phyloP scores from a whole-genome alignment of 2,888 invertebrate species.

The Dolichomitus sp. region DNA sequence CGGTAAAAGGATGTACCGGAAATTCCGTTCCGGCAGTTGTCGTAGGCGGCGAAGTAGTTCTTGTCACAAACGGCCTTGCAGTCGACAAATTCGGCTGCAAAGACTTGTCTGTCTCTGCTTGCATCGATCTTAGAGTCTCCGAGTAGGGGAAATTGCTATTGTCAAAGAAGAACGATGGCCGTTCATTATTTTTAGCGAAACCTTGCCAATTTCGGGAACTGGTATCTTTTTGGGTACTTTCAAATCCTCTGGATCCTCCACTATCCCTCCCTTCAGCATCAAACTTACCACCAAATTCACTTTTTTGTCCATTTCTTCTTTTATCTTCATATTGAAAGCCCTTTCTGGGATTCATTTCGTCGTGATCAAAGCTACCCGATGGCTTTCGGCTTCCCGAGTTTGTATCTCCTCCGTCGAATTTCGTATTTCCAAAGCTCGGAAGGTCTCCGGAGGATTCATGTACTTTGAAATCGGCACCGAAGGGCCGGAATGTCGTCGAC shows the following conservation, averaged over 20 bases:
- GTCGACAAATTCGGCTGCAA: constrained; percentile 1
- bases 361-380: background rate
- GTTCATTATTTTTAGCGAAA: constrained; percentile 31
- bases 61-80: background rate
- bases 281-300: constrained; percentile 8
- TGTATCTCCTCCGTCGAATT: background rate
- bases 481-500: constrained; percentile 38
- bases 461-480: constrained; percentile 34
- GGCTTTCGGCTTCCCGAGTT: constrained; percentile 11
- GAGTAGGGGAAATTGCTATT: constrained; percentile 74
- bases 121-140: constrained; percentile 73
- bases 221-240: constrained; percentile 13
- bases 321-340: constrained; percentile 20
- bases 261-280: constrained; percentile 1
- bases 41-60: constrained; percentile 37
- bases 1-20: constrained; percentile 74
- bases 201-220: constrained; percentile 20
- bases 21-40: constrained; percentile 64
- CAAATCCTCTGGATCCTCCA: background rate
- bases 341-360: constrained; percentile 1
- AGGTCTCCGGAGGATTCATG: constrained; percentile 27
- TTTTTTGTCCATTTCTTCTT: constrained; percentile 40
- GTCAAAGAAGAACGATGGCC: constrained; percentile 51
- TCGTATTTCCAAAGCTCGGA: constrained; percentile 17
- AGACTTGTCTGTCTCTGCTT: constrained; percentile 66